Conservation (phyloP, 2,888 invertebrate species). For the Agrenia bidenticulata region DNA sequence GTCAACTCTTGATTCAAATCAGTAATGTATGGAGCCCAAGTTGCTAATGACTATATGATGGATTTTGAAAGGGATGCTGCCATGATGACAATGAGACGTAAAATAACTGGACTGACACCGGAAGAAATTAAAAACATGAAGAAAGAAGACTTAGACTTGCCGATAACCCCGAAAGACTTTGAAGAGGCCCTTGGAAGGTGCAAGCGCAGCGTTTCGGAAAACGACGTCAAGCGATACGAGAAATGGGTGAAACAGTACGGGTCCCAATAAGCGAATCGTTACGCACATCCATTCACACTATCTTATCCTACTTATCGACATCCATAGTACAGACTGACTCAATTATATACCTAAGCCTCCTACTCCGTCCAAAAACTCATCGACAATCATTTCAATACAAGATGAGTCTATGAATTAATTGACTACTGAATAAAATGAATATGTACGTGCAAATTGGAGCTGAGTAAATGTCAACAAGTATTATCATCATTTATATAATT, state of each 20-base stretch:
- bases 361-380: no score
- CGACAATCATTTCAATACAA: no score
- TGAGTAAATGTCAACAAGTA: no score
- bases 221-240: conserved; percentile 91
- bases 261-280: conserved; percentile 67
- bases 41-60: no score
- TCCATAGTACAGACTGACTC: no score
- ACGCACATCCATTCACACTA: no score
- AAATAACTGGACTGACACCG: conserved; percentile 88
- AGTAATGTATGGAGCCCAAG: background rate
- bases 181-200: conserved; percentile 89
- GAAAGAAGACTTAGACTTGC: conserved; percentile 91
- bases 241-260: conserved; percentile 98
- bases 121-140: conserved; percentile 84
- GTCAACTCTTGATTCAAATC: background rate
- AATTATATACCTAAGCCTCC: no score
- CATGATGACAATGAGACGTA: conserved; percentile 97
- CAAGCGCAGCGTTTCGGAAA: conserved; percentile 92
- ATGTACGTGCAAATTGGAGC: no score
- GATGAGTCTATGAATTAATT: no score
- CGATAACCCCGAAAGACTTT: conserved; percentile 90
- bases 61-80: conserved; percentile 77
- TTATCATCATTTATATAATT: no score
- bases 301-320: no score
- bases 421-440: no score